Percentiles rank a stretch among this genome's conserved stretches.
These are phyloP conservation scores for Sinocyclocheilus grahami DNA, from an alignment of 2,113 vertebrate species.

Conservation along the genomic window DNA sequence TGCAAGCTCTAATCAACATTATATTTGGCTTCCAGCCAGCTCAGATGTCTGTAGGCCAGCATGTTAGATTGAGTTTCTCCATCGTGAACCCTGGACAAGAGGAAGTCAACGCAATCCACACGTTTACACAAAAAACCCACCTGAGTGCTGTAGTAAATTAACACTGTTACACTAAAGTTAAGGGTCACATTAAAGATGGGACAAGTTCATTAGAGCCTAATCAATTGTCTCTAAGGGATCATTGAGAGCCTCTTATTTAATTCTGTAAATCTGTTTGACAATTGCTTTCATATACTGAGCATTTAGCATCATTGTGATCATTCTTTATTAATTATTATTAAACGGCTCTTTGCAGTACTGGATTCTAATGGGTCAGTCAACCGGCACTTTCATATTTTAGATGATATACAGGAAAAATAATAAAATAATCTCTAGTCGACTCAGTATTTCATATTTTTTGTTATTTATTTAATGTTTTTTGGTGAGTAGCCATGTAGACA, in stretches of 20 bases:
- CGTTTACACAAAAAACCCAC: not conserved
- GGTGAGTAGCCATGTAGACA: no score
- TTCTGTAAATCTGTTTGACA: not conserved
- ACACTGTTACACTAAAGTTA: conserved; percentile 6
- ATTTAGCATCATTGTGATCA: not conserved
- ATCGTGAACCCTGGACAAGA: not conserved
- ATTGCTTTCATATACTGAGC: not conserved
- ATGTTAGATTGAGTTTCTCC: conserved; percentile 18
- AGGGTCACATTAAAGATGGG: not conserved
- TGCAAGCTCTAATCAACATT: conserved; percentile 58
- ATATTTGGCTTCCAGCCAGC: conserved; percentile 57
- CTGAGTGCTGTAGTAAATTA: conserved; percentile 16
- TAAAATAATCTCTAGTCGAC: no score
- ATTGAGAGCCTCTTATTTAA: not conserved
- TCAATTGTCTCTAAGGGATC: conserved; percentile 12
- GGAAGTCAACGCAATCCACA: conserved; percentile 6
- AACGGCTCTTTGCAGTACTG: not conserved
- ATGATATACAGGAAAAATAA: no score
- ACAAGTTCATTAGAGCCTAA: not conserved
- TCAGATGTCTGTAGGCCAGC: conserved; percentile 46
- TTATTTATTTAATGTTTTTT: no score
- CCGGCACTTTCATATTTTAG: not conserved
- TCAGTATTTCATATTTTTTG: no score
- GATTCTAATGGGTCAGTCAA: not conserved
- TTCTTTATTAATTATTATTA: not conserved